Percentiles rank a stretch among this genome's conserved stretches.
Conservation (phyloP, 2,113 vertebrate genomes). For the Corythaixoides concolor region DNA sequence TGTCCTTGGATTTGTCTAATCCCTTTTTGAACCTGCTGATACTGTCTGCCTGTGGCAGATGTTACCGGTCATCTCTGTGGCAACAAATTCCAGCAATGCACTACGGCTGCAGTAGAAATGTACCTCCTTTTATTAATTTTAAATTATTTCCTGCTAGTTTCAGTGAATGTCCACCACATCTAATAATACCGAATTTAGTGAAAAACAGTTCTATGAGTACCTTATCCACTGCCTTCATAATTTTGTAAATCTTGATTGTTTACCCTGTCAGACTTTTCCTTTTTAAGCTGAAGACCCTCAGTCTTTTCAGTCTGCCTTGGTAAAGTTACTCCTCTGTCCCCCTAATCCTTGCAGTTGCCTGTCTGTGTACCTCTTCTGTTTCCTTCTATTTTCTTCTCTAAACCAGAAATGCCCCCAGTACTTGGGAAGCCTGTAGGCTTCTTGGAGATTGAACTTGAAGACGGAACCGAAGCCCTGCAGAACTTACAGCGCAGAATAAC, state of each 20-base stretch:
- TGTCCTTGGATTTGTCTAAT: constrained; percentile 20
- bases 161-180: neutral
- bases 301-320: neutral
- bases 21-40: neutral
- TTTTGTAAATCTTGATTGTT: neutral
- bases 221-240: neutral
- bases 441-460: neutral
- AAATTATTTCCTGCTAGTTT: neutral
- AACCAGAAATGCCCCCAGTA: neutral
- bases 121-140: neutral
- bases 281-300: neutral
- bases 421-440: neutral
- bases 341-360: neutral
- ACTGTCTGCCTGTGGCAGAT: constrained; percentile 1
- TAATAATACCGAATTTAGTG: neutral
- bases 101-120: neutral
- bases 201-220: neutral
- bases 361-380: neutral
- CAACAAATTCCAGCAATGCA: neutral
- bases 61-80: neutral
- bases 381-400: no score
- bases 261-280: neutral
- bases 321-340: neutral
- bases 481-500: neutral
- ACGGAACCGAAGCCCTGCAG: neutral